Conservation (phyloP, 2,888 invertebrate species). For the Calameuta pallipes region DNA sequence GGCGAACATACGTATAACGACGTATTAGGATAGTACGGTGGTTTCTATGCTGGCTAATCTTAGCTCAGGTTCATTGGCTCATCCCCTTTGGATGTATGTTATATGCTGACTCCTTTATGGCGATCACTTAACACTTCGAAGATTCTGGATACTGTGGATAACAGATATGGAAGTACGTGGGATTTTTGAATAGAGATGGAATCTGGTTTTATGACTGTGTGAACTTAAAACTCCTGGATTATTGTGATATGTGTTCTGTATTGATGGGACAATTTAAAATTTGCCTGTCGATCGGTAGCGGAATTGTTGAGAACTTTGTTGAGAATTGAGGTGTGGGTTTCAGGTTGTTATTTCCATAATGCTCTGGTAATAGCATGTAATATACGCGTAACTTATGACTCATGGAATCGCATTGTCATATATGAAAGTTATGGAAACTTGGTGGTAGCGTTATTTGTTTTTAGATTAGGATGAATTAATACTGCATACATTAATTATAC, state of each 20-base stretch:
- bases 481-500: not conserved
- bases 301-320: not conserved
- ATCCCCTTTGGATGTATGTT: constrained; percentile 5
- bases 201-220: not conserved
- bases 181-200: not conserved
- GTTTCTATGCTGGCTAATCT: constrained; percentile 25
- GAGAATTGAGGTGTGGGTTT: not conserved
- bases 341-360: not conserved
- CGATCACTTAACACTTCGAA: not conserved
- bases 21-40: constrained; percentile 6
- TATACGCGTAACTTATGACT: not conserved
- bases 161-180: not conserved
- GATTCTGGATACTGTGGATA: not conserved
- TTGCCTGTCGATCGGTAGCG: not conserved
- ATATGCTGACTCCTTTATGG: not conserved
- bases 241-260: not conserved
- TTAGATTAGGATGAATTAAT: not conserved
- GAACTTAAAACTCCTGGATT: not conserved
- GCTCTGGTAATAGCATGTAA: not conserved
- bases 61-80: constrained; percentile 38
- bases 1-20: not conserved
- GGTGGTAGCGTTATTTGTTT: not conserved
- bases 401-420: not conserved
- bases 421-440: not conserved
- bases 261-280: not conserved